Conservation (phyloP, 2,888 invertebrate genomes). For the Lochmaea crataegi region DNA sequence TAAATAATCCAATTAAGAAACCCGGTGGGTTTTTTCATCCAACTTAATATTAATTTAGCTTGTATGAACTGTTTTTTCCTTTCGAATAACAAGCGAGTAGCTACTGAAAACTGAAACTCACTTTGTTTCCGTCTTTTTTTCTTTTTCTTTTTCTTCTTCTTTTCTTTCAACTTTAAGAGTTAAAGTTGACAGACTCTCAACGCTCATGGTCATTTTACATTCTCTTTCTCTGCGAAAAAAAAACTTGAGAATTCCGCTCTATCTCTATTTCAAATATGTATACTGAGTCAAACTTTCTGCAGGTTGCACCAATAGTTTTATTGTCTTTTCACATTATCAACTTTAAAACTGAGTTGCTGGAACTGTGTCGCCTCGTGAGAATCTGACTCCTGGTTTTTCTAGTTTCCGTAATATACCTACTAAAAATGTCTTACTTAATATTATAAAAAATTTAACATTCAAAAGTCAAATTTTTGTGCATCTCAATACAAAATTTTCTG, state of each 20-base stretch:
- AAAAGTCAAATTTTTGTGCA: background rate
- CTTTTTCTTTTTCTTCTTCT: background rate
- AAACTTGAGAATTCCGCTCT: background rate
- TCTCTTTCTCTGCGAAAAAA: slow-evolving; percentile 16
- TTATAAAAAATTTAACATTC: background rate
- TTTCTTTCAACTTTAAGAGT: slow-evolving; percentile 17
- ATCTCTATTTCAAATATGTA: slow-evolving; percentile 13
- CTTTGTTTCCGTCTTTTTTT: slow-evolving; percentile 5
- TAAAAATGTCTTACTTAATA: background rate
- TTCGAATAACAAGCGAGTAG: slow-evolving; percentile 24
- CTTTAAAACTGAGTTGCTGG: background rate
- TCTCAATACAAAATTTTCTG: too few relatives aligned
- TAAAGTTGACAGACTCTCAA: slow-evolving; percentile 25
- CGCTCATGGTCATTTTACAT: slow-evolving; percentile 29
- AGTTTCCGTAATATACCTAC: background rate
- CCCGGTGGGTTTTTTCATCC: background rate
- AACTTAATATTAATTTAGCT: slow-evolving; percentile 22
- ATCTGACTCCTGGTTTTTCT: background rate
- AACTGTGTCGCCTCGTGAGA: background rate
- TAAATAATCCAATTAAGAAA: background rate
- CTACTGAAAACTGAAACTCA: slow-evolving; percentile 29
- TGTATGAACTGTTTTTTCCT: slow-evolving; percentile 13
- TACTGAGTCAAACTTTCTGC: slow-evolving; percentile 14
- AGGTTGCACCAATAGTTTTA: slow-evolving; percentile 16
- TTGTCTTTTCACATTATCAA: slow-evolving; percentile 13